Evolutionary conservation across 2,888 invertebrate species (phyloP).

Genomic region (Oligia fasciuncula): DNA sequence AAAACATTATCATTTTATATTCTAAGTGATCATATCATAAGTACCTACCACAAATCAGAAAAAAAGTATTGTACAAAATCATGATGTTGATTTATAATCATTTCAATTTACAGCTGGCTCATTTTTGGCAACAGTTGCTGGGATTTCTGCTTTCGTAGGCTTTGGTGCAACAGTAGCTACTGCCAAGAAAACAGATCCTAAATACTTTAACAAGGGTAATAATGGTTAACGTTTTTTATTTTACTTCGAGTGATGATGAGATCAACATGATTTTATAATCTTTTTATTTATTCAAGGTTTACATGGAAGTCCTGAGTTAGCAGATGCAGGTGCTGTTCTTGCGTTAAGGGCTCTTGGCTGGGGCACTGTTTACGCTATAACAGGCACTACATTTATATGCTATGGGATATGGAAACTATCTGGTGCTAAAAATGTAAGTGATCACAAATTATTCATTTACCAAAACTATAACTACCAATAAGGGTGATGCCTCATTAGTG

Average conservation of each 20-base stretch:
- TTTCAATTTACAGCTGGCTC: conserved; percentile 90
- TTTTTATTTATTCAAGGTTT: conserved; percentile 81
- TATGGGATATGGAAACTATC: conserved; percentile 96
- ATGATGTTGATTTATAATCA: not conserved
- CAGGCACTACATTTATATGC: conserved; percentile 95
- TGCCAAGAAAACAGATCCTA: conserved; percentile 94
- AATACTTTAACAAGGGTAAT: conserved; percentile 93
- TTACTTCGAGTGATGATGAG: not conserved
- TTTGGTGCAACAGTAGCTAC: conserved; percentile 94
- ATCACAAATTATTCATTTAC: not conserved
- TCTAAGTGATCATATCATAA: too few species aligned
- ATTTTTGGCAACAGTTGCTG: conserved; percentile 93
- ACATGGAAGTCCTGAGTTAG: conserved; percentile 90
- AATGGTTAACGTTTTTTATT: not conserved
- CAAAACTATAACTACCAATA: too few species aligned
- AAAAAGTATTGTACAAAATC: not conserved
- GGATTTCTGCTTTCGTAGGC: conserved; percentile 94
- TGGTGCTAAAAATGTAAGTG: conserved; percentile 94
- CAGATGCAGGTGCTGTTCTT: conserved; percentile 94
- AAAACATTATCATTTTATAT: not conserved
- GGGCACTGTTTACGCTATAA: conserved; percentile 96
- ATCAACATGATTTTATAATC: not conserved
- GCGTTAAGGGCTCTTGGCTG: conserved; percentile 96
- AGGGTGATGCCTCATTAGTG: too few species aligned
- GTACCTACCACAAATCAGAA: too few species aligned